Evolutionary conservation across 1,140 invertebrate genomes (phyloP).

Genomic region (Ips typographus): DNA sequence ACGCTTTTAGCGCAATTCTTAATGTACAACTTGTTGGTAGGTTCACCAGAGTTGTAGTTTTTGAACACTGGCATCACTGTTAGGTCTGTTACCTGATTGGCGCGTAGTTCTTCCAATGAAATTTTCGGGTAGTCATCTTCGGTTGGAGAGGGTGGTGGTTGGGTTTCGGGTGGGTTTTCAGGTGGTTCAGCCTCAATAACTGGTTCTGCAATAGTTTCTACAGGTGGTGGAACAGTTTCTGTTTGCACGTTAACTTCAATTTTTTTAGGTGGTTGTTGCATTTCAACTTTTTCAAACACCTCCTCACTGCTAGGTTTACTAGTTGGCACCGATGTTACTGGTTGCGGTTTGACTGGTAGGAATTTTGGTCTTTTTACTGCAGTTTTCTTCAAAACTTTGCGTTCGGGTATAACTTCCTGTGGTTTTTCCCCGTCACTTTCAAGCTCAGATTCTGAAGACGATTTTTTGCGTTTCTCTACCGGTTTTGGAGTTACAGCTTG

Average conservation of each 20-base stretch:
- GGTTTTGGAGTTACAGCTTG: constrained; percentile 25
- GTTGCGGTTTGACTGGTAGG: constrained; percentile 49
- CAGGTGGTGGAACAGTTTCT: constrained; percentile 31
- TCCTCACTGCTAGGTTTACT: constrained; percentile 59
- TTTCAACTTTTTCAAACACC: constrained; percentile 63
- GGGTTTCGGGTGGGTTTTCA: background rate
- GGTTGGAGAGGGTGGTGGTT: background rate
- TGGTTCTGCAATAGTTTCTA: constrained; percentile 20
- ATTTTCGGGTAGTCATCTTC: constrained; percentile 52
- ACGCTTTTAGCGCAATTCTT: constrained; percentile 90
- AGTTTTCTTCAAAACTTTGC: constrained; percentile 60
- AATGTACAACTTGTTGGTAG: constrained; percentile 83
- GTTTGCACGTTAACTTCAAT: constrained; percentile 63
- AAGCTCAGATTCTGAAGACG: constrained; percentile 72
- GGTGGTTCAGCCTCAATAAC: no score
- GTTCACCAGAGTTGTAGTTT: constrained; percentile 80
- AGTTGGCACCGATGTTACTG: constrained; percentile 42
- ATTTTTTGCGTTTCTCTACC: constrained; percentile 31
- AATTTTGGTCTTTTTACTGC: constrained; percentile 67
- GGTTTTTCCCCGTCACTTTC: constrained; percentile 65
- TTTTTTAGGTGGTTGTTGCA: constrained; percentile 58
- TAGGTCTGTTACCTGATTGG: constrained; percentile 77
- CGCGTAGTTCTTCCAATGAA: constrained; percentile 64
- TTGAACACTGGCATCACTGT: constrained; percentile 79
- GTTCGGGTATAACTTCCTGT: constrained; percentile 56